Percentiles rank a stretch among this genome's conserved stretches.
These are phyloP conservation scores for Gastrophysa polygoni DNA, from an alignment of 2,888 invertebrate genomes.

Conservation along the genomic window DNA sequence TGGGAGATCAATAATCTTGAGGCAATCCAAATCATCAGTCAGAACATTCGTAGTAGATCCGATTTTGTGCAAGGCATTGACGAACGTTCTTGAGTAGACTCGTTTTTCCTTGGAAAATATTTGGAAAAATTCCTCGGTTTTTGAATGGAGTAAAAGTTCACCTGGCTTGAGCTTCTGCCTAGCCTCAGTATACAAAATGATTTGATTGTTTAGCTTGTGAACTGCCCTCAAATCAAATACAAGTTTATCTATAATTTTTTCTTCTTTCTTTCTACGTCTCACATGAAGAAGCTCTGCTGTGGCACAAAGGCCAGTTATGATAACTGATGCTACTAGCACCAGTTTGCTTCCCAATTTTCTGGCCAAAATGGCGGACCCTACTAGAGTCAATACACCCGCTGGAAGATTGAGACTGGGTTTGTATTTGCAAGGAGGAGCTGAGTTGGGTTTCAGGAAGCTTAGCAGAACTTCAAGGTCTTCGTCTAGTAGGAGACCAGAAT, in stretches of 20 bases:
- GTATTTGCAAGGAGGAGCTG: slow-evolving; percentile 18
- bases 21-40: slow-evolving; percentile 31
- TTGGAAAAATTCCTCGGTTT: slow-evolving; percentile 21
- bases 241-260: slow-evolving; percentile 19
- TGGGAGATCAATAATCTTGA: slow-evolving; percentile 27
- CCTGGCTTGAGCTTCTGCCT: slow-evolving; percentile 30
- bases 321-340: slow-evolving; percentile 28
- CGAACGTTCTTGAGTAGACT: background rate
- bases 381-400: slow-evolving; percentile 20
- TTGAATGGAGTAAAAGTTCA: slow-evolving; percentile 3
- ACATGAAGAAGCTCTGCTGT: slow-evolving; percentile 18
- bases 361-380: slow-evolving; percentile 26
- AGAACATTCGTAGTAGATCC: slow-evolving; percentile 23
- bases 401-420: slow-evolving; percentile 29
- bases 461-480: slow-evolving; percentile 43
- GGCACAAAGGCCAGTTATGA: slow-evolving; percentile 13
- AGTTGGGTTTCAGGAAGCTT: slow-evolving; percentile 26
- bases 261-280: slow-evolving; percentile 16
- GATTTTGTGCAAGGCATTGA: slow-evolving; percentile 19
- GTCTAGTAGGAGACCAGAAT: slow-evolving; percentile 42
- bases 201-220: slow-evolving; percentile 27
- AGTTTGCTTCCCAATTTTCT: slow-evolving; percentile 26
- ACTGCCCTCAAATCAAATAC: slow-evolving; percentile 31
- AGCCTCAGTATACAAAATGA: slow-evolving; percentile 36
- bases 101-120: slow-evolving; percentile 2